Conservation (phyloP, 2,797 vertebrate species). For the Astyanax mexicanus region DNA sequence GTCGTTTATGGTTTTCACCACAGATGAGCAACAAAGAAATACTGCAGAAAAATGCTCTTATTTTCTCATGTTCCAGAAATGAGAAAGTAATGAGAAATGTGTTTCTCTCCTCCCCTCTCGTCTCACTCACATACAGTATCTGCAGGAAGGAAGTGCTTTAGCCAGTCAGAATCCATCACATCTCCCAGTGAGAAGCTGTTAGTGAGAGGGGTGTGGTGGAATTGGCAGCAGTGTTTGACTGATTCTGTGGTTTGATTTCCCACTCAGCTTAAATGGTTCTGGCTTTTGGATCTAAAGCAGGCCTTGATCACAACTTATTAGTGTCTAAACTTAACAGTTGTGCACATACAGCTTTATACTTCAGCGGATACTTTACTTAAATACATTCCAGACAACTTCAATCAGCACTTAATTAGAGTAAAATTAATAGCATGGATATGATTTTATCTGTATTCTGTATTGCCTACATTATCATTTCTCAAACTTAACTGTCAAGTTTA, state of each 20-base stretch:
- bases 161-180: constrained; percentile 12
- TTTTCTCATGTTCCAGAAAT: not conserved
- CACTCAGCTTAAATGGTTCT: not conserved
- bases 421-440: too few species aligned
- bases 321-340: not conserved
- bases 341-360: not conserved
- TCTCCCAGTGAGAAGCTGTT: constrained; percentile 3
- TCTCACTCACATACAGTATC: not conserved
- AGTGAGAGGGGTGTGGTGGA: not conserved
- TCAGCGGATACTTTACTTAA: not conserved
- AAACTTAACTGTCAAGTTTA: too few species aligned
- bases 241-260: constrained; percentile 6
- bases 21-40: constrained; percentile 15
- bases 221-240: constrained; percentile 13
- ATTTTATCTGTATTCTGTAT: too few species aligned
- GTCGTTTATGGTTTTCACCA: constrained; percentile 20
- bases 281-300: not conserved
- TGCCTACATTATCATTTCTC: too few species aligned
- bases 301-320: not conserved
- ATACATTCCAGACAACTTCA: not conserved
- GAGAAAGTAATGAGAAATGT: constrained; percentile 7
- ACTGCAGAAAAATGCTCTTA: not conserved
- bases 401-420: not conserved
- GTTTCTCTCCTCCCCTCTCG: not conserved
- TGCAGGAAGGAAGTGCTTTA: not conserved